A percentile compares a stretch with the other conserved stretches of the same genome.
phyloP scores from a whole-genome alignment of 2,113 vertebrate species.

The Perccottus glenii region DNA sequence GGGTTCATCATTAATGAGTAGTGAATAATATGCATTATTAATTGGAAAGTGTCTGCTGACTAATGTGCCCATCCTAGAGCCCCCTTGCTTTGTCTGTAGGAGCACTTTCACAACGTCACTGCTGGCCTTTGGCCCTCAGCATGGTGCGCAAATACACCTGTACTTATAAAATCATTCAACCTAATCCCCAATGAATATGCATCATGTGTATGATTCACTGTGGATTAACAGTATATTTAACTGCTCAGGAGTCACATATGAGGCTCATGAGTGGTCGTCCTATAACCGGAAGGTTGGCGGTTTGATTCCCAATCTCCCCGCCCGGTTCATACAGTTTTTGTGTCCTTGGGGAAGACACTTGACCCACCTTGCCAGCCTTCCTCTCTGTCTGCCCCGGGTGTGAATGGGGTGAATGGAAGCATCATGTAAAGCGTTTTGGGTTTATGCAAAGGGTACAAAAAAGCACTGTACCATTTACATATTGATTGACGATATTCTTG shows the following conservation, averaged over 20 bases:
- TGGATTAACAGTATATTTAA: constrained; percentile 11
- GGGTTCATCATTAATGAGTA: constrained; percentile 15
- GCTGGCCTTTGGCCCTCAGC: constrained; percentile 65
- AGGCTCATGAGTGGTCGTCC: not conserved
- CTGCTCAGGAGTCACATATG: constrained; percentile 10
- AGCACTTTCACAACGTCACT: constrained; percentile 65
- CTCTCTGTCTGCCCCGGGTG: too few species aligned
- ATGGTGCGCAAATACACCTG: constrained; percentile 32
- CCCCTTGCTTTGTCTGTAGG: constrained; percentile 45
- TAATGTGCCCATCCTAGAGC: constrained; percentile 31
- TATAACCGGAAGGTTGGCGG: not conserved
- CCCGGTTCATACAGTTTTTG: too few species aligned
- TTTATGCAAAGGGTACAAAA: too few species aligned
- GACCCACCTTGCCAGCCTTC: too few species aligned
- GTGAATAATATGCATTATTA: constrained; percentile 41
- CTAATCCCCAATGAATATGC: constrained; percentile 25
- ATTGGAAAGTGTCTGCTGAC: constrained; percentile 34
- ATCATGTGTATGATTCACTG: constrained; percentile 8
- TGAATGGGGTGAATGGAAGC: too few species aligned
- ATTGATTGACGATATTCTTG: not conserved
- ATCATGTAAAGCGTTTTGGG: too few species aligned
- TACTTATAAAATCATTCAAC: constrained; percentile 13
- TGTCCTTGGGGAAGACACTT: too few species aligned
- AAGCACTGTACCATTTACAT: not conserved
- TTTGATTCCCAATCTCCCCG: too few species aligned